These are phyloP conservation scores for Toxotes chatareus DNA, from an alignment of 2,113 vertebrate genomes.

Conservation along the genomic window DNA sequence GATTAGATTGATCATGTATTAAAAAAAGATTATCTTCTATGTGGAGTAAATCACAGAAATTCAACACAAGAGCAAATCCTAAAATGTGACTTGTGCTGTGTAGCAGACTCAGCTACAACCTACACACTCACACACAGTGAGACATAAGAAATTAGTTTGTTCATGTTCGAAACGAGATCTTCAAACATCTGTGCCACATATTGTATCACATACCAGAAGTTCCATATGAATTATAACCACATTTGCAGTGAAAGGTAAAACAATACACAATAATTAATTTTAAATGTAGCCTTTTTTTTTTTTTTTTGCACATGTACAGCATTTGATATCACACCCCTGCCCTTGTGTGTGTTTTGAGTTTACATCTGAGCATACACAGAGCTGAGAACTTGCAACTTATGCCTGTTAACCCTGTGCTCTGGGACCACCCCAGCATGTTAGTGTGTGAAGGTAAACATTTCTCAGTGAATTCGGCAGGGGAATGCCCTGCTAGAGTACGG, in stretches of 20 bases:
- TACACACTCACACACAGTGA: constrained; percentile 48
- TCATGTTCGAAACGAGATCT: constrained; percentile 53
- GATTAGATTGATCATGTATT: neutral
- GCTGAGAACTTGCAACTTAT: constrained; percentile 55
- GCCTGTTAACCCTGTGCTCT: constrained; percentile 58
- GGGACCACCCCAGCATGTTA: constrained; percentile 62
- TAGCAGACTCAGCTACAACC: constrained; percentile 41
- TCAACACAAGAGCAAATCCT: constrained; percentile 12
- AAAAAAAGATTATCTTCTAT: neutral
- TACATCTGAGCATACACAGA: constrained; percentile 48
- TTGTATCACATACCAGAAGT: constrained; percentile 73
- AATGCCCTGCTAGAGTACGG: constrained; percentile 59
- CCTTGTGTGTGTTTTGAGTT: constrained; percentile 33
- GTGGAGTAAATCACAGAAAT: constrained; percentile 18
- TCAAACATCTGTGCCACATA: constrained; percentile 81
- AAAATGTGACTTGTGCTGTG: constrained; percentile 37
- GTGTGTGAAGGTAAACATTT: constrained; percentile 80
- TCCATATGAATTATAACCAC: constrained; percentile 71
- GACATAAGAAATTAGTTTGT: constrained; percentile 65
- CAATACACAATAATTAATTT: constrained; percentile 12
- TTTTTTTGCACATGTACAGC: constrained; percentile 14
- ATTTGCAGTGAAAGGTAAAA: constrained; percentile 58
- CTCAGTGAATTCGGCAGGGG: constrained; percentile 58
- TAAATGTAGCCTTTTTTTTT: constrained; percentile 13
- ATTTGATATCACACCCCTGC: constrained; percentile 18